Evolutionary conservation across 2,888 invertebrate genomes (phyloP), one percentile per base, ranked within the genome.

Genomic region (Dascillus cervinus): DNA sequence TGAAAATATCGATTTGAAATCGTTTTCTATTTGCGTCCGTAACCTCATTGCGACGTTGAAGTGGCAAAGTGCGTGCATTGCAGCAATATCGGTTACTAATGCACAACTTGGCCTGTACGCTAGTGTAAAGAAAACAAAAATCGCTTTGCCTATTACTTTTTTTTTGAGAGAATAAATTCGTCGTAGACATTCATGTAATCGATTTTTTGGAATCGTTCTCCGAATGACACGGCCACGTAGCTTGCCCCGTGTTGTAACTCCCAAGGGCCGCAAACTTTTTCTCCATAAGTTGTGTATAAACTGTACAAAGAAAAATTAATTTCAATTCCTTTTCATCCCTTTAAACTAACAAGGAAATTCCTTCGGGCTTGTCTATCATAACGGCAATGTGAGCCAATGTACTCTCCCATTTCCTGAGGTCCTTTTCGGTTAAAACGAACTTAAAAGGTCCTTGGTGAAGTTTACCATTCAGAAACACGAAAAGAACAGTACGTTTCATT

Each of bases 171-270:
- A 8, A 17, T 17, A 8, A 6, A 17, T 17, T 17, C 17, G 17
- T 17, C 17, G 17, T 17, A 17, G 8, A 17, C 8, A 1, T 32
- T 13, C 4, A 32, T 6, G n/a, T 32, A 32, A 6, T 32, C 11
- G 8, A 32, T 4, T n/a, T 26, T 26, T 20, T 26, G 12, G 17
- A 41, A 41, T 23, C 25, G 30, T 25, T 41, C 34, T 23, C 22
- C 14, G 28, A 15, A 24, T n/a, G 29, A 29, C 5, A 34, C 32
- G 10, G 34, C 29, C 17, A 41, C 37, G 11, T 37, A 41, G 22
- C 17, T 32, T 3, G 34, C 40, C 11, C 40, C 40, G 21, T 41
- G 40, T 29, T 41, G 37, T 15, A 41, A 12, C 32, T 37, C 37
- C 26, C 32, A 37, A 12, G 40, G 37, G 5, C 32, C 40, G 29